phyloP scores from a whole-genome alignment of 1,140 invertebrate genomes.

The Steinernema feltiae region DNA sequence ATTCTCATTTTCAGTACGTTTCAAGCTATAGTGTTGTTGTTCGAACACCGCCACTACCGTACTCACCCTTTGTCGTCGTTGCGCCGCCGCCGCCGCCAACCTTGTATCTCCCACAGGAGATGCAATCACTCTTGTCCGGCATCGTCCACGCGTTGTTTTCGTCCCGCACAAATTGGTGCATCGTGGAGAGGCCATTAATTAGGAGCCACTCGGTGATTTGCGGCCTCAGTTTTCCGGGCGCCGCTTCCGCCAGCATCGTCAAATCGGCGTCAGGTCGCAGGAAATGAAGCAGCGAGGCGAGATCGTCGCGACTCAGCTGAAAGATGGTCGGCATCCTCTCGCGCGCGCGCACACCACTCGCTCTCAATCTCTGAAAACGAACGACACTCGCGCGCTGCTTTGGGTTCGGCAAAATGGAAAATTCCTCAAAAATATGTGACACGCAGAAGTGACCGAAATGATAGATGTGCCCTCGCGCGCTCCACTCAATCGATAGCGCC shows the following conservation, averaged over 20 bases:
- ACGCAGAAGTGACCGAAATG: constrained; percentile 6
- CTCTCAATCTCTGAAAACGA: no score
- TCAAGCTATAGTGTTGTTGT: no score
- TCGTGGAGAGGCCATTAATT: constrained; percentile 6
- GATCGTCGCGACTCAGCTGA: constrained; percentile 9
- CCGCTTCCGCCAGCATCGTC: background rate
- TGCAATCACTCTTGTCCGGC: constrained; percentile 7
- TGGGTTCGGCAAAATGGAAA: background rate
- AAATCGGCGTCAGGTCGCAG: constrained; percentile 5
- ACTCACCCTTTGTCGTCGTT: background rate
- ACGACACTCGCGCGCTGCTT: no score
- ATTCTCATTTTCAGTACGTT: no score
- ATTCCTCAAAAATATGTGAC: constrained; percentile 10
- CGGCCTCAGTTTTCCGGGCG: background rate
- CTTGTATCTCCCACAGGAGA: background rate
- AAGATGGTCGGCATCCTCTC: background rate
- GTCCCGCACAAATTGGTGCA: constrained; percentile 4
- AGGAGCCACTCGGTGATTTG: constrained; percentile 7
- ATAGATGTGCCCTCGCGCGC: constrained; percentile 10
- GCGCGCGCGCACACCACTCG: background rate
- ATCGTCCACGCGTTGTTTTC: constrained; percentile 13
- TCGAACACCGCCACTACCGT: no score
- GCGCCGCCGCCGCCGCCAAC: no score
- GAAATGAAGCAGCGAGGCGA: constrained; percentile 3
- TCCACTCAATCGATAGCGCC: constrained; percentile 12